Evolutionary conservation across 2,797 vertebrate genomes (phyloP), one percentile per base, ranked within the genome.

Genomic region (Urophycis tenuis): DNA sequence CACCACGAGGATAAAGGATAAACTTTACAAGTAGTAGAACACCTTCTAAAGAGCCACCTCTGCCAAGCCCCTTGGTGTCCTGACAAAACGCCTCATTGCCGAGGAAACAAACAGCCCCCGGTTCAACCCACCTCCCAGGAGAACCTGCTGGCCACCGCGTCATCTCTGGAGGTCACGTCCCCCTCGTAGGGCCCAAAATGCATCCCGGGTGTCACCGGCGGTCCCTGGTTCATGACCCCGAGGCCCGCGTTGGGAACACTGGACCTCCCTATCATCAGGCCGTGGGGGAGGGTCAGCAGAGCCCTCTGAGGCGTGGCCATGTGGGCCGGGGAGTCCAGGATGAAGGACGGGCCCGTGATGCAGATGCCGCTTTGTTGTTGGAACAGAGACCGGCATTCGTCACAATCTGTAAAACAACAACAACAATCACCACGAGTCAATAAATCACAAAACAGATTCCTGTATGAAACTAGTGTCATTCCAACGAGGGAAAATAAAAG

Each of bases 121-220:
- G 30, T 70, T 30, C 10, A 78, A 78, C 91, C 93, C 81, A 95
- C 95, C 93, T 94, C 90, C 95, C 95, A 96, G 22, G 94, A 93
- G 80, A 93, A 93, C 32, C 87, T 85, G 77, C 92, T 95, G 5
- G 88, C 82, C 29, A 92, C 49, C 0, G 93, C 93, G 7, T 87
- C 88, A 77, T 95, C 93, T 5, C 88, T 89, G 4, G 91, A 89
- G 1, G 90, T 92, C 77, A 90, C 12, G 39, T 91, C 92, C 15
- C 94, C 95, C 77, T 95, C 92, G 10, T 88, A 93, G 0, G 95
- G 95, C 31, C 95, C 95, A 74, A 95, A 96, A 85, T 94, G 94
- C 91, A 94, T 92, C 49, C 94, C 95, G 0, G 92, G 75, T 0
- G 90, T 91, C 64, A 96, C 80, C 0, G 82, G 41, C 0, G 87